Evolutionary conservation across 2,888 invertebrate species (phyloP).

Genomic region (Tillus elongatus): DNA sequence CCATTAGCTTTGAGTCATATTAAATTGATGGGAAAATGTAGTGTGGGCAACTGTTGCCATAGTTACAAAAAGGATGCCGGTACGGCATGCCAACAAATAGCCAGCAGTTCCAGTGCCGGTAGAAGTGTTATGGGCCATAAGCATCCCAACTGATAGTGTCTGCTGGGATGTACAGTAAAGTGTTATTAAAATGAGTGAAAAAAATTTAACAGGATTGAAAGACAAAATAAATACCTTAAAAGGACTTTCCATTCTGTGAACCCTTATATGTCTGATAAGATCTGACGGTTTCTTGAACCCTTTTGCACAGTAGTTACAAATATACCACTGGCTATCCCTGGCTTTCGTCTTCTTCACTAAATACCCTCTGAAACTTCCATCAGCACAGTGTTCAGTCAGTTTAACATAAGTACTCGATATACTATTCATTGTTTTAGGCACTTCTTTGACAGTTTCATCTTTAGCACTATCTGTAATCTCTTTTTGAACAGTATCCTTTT

Average conservation of each 20-base stretch:
- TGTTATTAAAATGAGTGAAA: conserved; percentile 7
- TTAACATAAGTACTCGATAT: conserved; percentile 24
- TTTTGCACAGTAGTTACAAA: conserved; percentile 57
- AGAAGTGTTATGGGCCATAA: no score
- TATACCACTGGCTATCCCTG: conserved; percentile 52
- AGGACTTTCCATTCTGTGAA: conserved; percentile 61
- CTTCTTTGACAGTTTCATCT: conserved; percentile 5
- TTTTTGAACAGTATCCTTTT: conserved; percentile 8
- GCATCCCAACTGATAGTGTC: no score
- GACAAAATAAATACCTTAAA: conserved; percentile 44
- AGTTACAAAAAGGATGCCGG: no score
- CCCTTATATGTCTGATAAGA: conserved; percentile 58
- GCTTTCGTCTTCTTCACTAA: conserved; percentile 49
- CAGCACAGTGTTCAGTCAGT: conserved; percentile 34
- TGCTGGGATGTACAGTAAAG: no score
- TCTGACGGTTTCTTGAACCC: conserved; percentile 65
- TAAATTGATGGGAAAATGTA: no score
- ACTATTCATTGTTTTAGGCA: conserved; percentile 12
- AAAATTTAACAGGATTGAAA: conserved; percentile 15
- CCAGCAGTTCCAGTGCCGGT: no score
- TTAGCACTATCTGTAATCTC: conserved; percentile 3
- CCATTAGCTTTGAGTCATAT: no score
- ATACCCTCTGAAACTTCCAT: conserved; percentile 38
- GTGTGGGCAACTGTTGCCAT: no score
- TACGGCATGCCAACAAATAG: no score